Evolutionary conservation across 2,888 invertebrate species (phyloP), one percentile per base, ranked within the genome.

Genomic region (Drosophila anomalipes): DNA sequence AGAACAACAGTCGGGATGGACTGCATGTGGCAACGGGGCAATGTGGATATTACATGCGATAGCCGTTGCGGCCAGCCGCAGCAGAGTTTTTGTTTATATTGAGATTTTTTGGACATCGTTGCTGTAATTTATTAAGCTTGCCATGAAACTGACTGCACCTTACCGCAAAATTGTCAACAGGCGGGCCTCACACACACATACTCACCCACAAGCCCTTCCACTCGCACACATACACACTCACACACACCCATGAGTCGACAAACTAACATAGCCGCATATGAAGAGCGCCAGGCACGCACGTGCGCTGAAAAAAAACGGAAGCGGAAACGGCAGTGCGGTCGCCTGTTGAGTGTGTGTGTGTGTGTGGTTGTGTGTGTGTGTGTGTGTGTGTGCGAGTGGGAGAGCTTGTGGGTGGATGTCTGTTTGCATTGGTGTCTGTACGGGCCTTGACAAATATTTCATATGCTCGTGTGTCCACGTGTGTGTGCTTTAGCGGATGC

Each of bases 371-470:
- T 33, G 37, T 28, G 28, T 56, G n/a, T 44, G 57, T 52, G 60
- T 67, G 39, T 47, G 22, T 53, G n/a, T 67, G 47, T 47, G 35
- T 58, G 47, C 16, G 9, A 47, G 16, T 26, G 16, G 16, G 9
- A 47, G 47, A 16, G 16, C 7, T 47, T 47, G 26, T 16, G 47
- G 16, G 19, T 67, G 53, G 32, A 26, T 54, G 67, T 30, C 19
- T 66, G 57, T 60, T 72, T 77, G 67, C 69, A 77, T 77, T 83
- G 69, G 70, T 77, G 61, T 75, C 74, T 69, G 73, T 61, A 57
- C 70, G 70, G 62, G 66, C 76, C 74, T 82, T 83, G 81, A 83
- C 80, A 83, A 89, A 83, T 85, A 88, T 82, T 85, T 75, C 59
- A 70, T 63, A 35, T 63, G 49, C 62, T 51, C 62, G 26, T 61